A percentile compares a stretch with the other conserved stretches of the same genome.
phyloP scores from a whole-genome alignment of 2,113 vertebrate genomes.

The Xenopus tropicalis region DNA sequence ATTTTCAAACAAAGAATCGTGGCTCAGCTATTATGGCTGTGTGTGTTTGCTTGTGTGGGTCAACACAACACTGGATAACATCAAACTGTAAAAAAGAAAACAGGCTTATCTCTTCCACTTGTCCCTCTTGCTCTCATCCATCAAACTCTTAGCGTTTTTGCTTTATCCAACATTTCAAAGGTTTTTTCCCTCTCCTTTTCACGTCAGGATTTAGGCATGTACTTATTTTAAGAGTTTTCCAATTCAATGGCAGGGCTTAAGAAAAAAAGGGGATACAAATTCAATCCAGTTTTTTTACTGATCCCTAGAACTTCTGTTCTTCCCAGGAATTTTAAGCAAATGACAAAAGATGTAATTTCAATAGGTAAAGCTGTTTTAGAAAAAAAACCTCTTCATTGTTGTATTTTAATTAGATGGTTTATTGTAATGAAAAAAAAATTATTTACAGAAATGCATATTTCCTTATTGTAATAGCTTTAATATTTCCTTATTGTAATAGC shows the following conservation, averaged over 20 bases:
- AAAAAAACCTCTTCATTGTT: too few species aligned
- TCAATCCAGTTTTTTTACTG: conserved; percentile 25
- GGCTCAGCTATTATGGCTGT: background rate
- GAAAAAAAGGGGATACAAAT: conserved; percentile 20
- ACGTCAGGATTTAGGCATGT: conserved; percentile 33
- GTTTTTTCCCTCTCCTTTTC: conserved; percentile 28
- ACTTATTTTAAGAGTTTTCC: conserved; percentile 27
- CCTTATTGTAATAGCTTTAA: too few species aligned
- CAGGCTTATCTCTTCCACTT: conserved; percentile 22
- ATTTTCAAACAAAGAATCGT: background rate
- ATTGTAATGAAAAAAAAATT: too few species aligned
- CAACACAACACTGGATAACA: conserved; percentile 23
- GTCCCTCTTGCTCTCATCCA: conserved; percentile 24
- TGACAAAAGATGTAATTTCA: too few species aligned
- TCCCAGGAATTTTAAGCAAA: too few species aligned
- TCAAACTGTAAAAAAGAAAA: conserved; percentile 21
- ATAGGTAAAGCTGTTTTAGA: too few species aligned
- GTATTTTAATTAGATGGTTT: too few species aligned
- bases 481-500: too few species aligned
- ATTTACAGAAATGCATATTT: too few species aligned
- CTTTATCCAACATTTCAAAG: conserved; percentile 32
- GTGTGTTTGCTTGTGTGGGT: conserved; percentile 8
- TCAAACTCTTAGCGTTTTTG: conserved; percentile 32
- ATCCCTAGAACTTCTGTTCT: conserved; percentile 8
- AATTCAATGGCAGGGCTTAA: conserved; percentile 32